Base-by-base conservation (phyloP, 2,888 invertebrate species). In the Diplolepis rosae region DNA sequence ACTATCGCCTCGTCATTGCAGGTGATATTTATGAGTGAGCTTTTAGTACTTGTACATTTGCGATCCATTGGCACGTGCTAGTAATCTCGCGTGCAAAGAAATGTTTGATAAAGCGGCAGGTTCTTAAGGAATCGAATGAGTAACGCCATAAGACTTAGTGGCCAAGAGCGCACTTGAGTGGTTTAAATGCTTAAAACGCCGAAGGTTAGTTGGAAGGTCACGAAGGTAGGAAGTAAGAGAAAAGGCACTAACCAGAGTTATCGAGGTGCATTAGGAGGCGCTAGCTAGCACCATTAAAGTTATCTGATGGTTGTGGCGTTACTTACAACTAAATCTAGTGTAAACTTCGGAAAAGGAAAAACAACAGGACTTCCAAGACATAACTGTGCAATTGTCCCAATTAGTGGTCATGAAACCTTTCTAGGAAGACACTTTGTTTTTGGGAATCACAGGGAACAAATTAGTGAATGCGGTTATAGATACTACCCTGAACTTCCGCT, bases 241-340 rank as follows among this genome's bases (percentile, higher is more conserved):
- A 22, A 48, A 48, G 48, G 48, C 48, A 11, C 48, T 48, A 48
- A 48, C 11, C 48, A 48, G 72, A 79, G 77, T 83, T 85, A 85
- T 85, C 83, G 79, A 77, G 76, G 82, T 82, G 79, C 84, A 85
- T 85, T 85, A 85, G 80, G 73, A 72, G 71, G 79, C 73, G 71
- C 78, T 78, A 75, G 77, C 77, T 73, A 75, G 73, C 56, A 76
- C 83, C 83, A 84, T 85, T 85, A 85, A 80, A 77, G 79, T 78
- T 83, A 83, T 85, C 84, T 83, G 80, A n/a, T n/a, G n/a, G 77
- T 77, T 65, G 77, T 75, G 79, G 80, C 80, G 79, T 82, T 81
- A 79, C 82, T 83, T 82, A 79, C 80, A 83, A 79, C 79, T 73
- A 77, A 83, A 83, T 83, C 84, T 84, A 86, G 80, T 80, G 79